Evolutionary conservation across 2,888 invertebrate genomes (phyloP), one percentile per base, ranked within the genome.

Genomic region (Ophion slaviceki): DNA sequence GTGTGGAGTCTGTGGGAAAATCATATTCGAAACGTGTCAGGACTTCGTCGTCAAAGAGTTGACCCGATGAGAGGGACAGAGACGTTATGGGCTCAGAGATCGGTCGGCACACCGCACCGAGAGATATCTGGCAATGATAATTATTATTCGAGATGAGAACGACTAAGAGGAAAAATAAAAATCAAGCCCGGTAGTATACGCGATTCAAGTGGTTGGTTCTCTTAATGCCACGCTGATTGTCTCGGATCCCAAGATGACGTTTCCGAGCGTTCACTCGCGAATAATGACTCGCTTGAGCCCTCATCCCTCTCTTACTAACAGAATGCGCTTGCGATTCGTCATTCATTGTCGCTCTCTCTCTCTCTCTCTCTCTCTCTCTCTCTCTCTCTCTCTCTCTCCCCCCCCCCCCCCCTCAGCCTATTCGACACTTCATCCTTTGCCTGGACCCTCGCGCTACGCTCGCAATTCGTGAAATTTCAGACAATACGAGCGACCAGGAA

Each of bases 201-300:
- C 14, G 32, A 80, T 82, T 80, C 6, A 20, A 71, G 82, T 62
- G 59, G 82, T 61, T 79, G 61, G 74, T 74, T 77, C 84, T 78
- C 77, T 74, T 71, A 80, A 72, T 71, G 59, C 66, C 61, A 71
- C 45, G 24, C 64, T 76, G 85, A 85, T 80, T 76, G 67, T 72
- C 79, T 45, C 80, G 82, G 80, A 64, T 70, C 76, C 62, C 80
- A 28, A 74, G 80, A 53, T 53, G 53, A 82, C 84, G 75, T 85
- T 84, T 85, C 82, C 81, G 82, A 81, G 80, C 72, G n/a, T 79
- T 72, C 75, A 57, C 79, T 84, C 82, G 84, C 82, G 75, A 81
- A 85, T 87, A 86, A 87, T 87, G 83, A 87, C 87, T 85, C 85
- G 85, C 20, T 80, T 83, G 80, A 80, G 64, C 79, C 86, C 72